These are phyloP conservation scores for Adela reaumurella DNA, from an alignment of 2,888 invertebrate species.

Conservation along the genomic window DNA sequence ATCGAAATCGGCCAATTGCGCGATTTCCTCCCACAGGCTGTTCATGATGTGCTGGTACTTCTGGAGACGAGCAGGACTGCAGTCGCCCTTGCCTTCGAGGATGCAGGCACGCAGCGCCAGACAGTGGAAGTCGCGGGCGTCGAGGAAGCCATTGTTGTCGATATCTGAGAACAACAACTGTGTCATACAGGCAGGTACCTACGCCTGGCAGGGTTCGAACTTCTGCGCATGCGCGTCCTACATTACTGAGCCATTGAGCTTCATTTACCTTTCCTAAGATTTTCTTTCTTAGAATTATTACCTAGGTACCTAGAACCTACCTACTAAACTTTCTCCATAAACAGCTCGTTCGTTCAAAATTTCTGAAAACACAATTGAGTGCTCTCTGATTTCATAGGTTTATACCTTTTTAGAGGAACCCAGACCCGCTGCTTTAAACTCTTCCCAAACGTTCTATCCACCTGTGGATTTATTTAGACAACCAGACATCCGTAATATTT, in stretches of 20 bases:
- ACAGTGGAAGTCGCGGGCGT: constrained; percentile 79
- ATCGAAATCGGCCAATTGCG: constrained; percentile 81
- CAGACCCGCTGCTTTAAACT: too few relatives aligned
- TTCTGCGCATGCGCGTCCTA: not conserved
- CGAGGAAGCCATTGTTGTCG: constrained; percentile 80
- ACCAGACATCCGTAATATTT: too few relatives aligned
- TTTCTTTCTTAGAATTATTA: too few relatives aligned
- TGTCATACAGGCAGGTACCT: not conserved
- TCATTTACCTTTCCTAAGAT: not conserved
- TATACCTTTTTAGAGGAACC: too few relatives aligned
- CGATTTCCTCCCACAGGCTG: constrained; percentile 82
- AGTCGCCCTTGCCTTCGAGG: constrained; percentile 80
- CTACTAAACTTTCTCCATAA: too few relatives aligned
- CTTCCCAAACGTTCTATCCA: too few relatives aligned
- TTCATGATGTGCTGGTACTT: constrained; percentile 82
- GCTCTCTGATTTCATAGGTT: too few relatives aligned
- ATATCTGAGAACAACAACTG: constrained; percentile 58
- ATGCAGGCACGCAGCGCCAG: constrained; percentile 77
- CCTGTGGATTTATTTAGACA: too few relatives aligned
- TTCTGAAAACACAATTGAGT: too few relatives aligned
- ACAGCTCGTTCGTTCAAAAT: not conserved
- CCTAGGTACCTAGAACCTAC: not conserved
- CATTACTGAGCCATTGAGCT: not conserved
- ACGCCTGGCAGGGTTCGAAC: not conserved
- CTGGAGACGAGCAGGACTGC: constrained; percentile 65